These are phyloP conservation scores for Gambusia affinis DNA, from an alignment of 2,113 vertebrate species.

Conservation along the genomic window DNA sequence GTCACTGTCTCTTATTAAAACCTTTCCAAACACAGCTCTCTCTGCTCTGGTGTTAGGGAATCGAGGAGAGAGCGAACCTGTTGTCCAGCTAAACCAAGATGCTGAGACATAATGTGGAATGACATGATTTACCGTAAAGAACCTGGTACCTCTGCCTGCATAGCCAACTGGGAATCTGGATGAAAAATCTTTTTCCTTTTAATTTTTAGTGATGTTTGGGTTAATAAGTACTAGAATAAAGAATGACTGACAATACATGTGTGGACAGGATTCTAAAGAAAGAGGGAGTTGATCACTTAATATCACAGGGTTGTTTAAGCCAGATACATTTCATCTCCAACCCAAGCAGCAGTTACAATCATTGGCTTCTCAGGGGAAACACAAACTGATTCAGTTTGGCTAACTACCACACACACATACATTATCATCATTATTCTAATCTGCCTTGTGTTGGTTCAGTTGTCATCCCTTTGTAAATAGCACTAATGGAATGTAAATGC, in stretches of 20 bases:
- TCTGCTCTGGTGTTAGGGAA: too few relatives aligned
- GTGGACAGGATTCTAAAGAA: not conserved
- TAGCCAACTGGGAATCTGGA: not conserved
- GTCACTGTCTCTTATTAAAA: too few relatives aligned
- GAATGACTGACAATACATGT: not conserved
- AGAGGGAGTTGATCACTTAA: not conserved
- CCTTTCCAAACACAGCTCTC: too few relatives aligned
- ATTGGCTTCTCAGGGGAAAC: not conserved
- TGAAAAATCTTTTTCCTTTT: not conserved
- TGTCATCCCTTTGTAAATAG: slow-evolving; percentile 32
- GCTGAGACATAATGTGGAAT: too few relatives aligned
- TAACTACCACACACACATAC: slow-evolving; percentile 13
- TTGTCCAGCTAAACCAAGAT: too few relatives aligned
- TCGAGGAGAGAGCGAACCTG: too few relatives aligned
- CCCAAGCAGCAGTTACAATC: not conserved
- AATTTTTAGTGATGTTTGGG: not conserved
- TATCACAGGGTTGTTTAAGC: not conserved
- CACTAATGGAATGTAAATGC: slow-evolving; percentile 45
- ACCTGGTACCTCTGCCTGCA: not conserved
- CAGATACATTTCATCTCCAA: not conserved
- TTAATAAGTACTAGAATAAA: not conserved
- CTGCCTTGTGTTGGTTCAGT: not conserved
- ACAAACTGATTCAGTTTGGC: not conserved
- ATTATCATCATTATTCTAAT: not conserved
- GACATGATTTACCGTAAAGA: too few relatives aligned